A percentile compares a stretch with the other conserved stretches of the same genome.
Conservation (phyloP, 2,888 invertebrate species). For the Drosophila diplacantha region DNA sequence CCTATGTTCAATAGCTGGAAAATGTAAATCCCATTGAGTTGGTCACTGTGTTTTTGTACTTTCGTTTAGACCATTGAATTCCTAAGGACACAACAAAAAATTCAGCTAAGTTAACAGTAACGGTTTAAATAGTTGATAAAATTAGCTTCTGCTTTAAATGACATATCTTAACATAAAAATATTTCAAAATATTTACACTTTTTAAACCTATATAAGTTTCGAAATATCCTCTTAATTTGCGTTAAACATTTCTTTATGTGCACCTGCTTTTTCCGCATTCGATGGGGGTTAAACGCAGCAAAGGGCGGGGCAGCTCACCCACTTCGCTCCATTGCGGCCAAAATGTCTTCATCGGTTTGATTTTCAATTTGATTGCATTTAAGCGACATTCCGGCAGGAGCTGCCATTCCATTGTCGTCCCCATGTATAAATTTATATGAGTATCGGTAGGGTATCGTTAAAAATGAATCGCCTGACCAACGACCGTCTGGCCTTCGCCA, state of each 20-base stretch:
- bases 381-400: conserved; percentile 48
- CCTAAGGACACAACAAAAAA: neutral
- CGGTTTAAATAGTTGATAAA: neutral
- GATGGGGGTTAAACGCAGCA: conserved; percentile 44
- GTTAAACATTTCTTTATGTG: neutral
- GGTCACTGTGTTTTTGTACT: conserved; percentile 37
- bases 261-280: conserved; percentile 23
- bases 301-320: conserved; percentile 47
- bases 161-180: no score
- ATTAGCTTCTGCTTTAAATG: neutral
- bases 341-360: conserved; percentile 64
- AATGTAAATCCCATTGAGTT: conserved; percentile 69
- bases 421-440: conserved; percentile 19
- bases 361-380: conserved; percentile 69
- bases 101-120: no score
- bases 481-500: conserved; percentile 14
- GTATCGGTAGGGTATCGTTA: conserved; percentile 33
- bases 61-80: conserved; percentile 18
- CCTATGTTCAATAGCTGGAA: conserved; percentile 68
- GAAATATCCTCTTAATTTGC: neutral
- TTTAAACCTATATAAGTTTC: accelerated
- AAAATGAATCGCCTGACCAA: conserved; percentile 34
- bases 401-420: conserved; percentile 11
- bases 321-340: conserved; percentile 52
- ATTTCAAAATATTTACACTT: no score